Evolutionary conservation across 2,888 invertebrate species (phyloP), one percentile per base, ranked within the genome.

Genomic region (Erebia aethiops): DNA sequence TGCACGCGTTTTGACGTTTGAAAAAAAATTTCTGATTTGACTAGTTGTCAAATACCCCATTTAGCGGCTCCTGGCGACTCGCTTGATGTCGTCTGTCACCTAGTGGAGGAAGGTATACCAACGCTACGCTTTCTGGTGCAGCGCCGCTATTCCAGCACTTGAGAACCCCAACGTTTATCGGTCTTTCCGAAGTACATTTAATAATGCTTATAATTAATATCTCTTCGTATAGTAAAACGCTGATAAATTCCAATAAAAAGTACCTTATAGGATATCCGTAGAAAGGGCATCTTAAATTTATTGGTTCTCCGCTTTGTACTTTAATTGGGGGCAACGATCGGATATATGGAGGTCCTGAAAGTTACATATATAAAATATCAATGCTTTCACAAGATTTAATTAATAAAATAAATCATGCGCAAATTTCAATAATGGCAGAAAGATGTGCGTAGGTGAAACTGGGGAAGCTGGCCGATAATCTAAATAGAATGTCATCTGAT

Each of bases 231-330:
- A 41, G 10, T 41, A 49, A 2, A 61, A 60, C 51, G 13, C n/a
- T 13, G 16, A 13, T 10, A 56, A 16, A 51, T 2, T 1, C 1
- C 35, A 35, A 10, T 26, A 58, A 13, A 26, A 62, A 58, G 71
- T 92, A 94, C 85, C 95, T 95, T 75, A 98, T 96, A n/a, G 98
- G 98, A 88, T 97, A 97, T 70, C 98, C 98, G 66, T 97, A 96
- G 82, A 96, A 97, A 60, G 97, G 97, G 87, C 98, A 98, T 78
- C 96, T 94, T 73, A 98, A 93, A 76, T 95, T 95, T 70, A 97
- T 94, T 74, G 96, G 95, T 78, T 96, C 95, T 26, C 96, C 96
- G 72, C 97, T 97, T 75, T 98, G 96, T 0, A 97, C 96, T 80
- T 97, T 96, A 67, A 96, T 92, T 56, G 96, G 95, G 26, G 96